Evolutionary conservation across 2,797 vertebrate species (phyloP).

Genomic region (Cygnus olor): DNA sequence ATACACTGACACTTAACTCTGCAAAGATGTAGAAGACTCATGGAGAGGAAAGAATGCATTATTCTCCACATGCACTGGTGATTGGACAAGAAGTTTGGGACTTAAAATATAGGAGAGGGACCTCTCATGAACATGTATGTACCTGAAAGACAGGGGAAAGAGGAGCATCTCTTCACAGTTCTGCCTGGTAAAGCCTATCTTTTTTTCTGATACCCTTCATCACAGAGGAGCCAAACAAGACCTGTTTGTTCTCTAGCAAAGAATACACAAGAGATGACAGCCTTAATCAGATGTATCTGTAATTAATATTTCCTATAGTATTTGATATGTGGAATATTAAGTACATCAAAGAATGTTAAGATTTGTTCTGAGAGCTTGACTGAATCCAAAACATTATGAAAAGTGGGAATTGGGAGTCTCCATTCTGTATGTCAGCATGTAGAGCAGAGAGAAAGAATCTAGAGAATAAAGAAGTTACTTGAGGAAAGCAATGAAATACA

Average conservation of each 20-base stretch:
- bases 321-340: background rate
- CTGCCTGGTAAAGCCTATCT: background rate
- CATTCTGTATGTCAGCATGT: background rate
- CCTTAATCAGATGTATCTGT: background rate
- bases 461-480: background rate
- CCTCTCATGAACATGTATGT: accelerated
- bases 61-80: background rate
- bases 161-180: background rate
- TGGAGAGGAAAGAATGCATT: background rate
- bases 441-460: background rate
- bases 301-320: background rate
- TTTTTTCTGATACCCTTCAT: background rate
- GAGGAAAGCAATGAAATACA: background rate
- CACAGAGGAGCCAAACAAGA: background rate
- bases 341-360: background rate
- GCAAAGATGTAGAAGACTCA: background rate
- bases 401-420: background rate
- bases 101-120: background rate
- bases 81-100: background rate
- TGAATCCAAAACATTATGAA: background rate
- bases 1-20: background rate
- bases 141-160: background rate
- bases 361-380: background rate
- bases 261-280: background rate
- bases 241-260: background rate